Evolutionary conservation across 2,888 invertebrate genomes (phyloP).

Genomic region (Phytoseiulus persimilis): DNA sequence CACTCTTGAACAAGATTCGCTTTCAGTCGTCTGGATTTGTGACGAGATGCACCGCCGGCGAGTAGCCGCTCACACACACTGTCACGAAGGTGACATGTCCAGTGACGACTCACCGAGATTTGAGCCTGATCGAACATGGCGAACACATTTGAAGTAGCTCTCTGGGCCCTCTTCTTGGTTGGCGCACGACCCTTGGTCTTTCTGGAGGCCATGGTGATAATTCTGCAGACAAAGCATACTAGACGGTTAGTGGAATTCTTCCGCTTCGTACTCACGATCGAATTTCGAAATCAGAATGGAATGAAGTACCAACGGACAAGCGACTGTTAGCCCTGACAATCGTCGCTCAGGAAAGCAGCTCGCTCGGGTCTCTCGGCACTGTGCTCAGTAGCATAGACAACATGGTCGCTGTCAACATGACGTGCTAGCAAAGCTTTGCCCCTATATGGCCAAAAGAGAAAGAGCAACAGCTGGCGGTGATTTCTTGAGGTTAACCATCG

Average conservation of each 20-base stretch:
- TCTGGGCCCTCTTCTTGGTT: conserved; percentile 93
- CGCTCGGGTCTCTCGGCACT: neutral
- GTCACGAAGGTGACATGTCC: too few relatives aligned
- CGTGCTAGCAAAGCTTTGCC: neutral
- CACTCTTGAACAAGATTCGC: neutral
- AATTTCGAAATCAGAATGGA: neutral
- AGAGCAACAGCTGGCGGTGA: neutral
- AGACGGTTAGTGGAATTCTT: neutral
- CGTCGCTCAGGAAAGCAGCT: neutral
- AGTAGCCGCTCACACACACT: too few relatives aligned
- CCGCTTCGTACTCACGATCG: neutral
- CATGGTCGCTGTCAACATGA: neutral
- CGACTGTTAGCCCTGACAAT: neutral
- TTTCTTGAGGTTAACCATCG: neutral
- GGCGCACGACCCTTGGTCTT: conserved; percentile 92
- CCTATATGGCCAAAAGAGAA: neutral
- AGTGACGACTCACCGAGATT: conserved; percentile 59
- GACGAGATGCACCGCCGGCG: too few relatives aligned
- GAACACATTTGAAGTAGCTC: conserved; percentile 98
- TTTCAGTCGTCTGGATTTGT: neutral
- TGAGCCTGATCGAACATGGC: conserved; percentile 99
- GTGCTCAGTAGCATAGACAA: neutral
- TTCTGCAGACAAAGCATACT: neutral
- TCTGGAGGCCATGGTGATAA: conserved; percentile 72
- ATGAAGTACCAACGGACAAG: neutral